Conservation (phyloP, 2,888 invertebrate genomes). For the Thymelicus acteon region DNA sequence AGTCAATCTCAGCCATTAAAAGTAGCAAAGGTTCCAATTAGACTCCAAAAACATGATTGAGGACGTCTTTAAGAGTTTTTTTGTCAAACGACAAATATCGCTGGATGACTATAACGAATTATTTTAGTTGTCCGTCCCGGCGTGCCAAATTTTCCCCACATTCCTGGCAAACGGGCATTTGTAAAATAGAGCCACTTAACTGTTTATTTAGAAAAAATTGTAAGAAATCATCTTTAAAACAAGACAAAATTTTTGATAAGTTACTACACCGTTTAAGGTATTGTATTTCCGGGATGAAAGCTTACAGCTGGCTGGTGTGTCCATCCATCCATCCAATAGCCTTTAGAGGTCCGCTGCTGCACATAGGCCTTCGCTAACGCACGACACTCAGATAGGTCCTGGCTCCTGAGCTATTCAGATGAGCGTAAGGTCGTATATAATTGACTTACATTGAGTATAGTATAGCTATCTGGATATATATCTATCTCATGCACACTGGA, state of each 20-base stretch:
- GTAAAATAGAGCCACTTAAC: conserved; percentile 40
- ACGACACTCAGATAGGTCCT: no score
- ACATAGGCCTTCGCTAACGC: no score
- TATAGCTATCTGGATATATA: no score
- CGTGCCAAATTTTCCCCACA: conserved; percentile 59
- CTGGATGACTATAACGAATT: conserved; percentile 42
- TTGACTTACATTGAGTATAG: no score
- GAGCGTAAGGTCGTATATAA: no score
- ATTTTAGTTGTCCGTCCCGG: conserved; percentile 56
- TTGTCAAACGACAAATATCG: conserved; percentile 27
- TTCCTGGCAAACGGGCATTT: conserved; percentile 49
- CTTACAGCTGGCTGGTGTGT: no score
- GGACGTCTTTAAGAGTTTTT: conserved; percentile 26
- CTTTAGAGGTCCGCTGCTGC: no score
- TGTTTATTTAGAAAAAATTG: conserved; percentile 41
- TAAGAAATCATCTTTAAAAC: conserved; percentile 2
- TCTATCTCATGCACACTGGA: no score
- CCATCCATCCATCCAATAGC: no score
- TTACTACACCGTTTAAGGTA: background rate
- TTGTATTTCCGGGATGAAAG: background rate
- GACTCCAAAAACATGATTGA: conserved; percentile 14
- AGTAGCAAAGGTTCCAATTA: background rate
- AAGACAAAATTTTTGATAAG: background rate
- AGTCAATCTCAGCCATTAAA: no score
- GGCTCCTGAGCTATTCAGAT: no score